phyloP scores from a whole-genome alignment of 1,140 invertebrate species.

The Planococcus citri region DNA sequence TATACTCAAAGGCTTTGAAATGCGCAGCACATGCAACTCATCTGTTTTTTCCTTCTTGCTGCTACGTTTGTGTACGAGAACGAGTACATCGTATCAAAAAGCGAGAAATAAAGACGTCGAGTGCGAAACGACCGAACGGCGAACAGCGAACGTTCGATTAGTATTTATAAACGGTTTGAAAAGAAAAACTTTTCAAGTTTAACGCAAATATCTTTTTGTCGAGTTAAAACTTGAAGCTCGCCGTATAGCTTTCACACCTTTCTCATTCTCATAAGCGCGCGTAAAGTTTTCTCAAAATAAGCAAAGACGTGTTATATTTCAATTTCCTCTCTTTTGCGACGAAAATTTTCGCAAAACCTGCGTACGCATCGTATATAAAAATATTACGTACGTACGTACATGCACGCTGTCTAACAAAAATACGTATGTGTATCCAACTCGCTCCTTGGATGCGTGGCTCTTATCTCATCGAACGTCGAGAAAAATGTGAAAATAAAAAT shows the following conservation, averaged over 20 bases:
- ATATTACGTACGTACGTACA: neutral
- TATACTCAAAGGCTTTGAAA: too few species aligned
- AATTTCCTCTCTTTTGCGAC: slow-evolving; percentile 1
- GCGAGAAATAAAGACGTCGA: neutral
- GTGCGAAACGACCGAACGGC: neutral
- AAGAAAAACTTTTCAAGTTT: slow-evolving; percentile 4
- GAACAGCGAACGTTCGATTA: neutral
- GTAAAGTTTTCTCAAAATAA: neutral
- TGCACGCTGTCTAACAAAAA: too few species aligned
- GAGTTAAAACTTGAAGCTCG: neutral
- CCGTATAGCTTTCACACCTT: neutral
- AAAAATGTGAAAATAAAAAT: neutral
- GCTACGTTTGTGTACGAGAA: too few species aligned
- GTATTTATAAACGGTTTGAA: neutral
- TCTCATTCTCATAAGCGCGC: neutral
- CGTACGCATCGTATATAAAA: neutral
- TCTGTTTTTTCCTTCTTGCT: too few species aligned
- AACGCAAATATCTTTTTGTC: neutral
- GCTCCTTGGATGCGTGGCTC: too few species aligned
- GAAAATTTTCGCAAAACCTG: neutral
- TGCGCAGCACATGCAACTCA: too few species aligned
- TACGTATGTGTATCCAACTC: too few species aligned
- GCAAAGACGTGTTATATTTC: neutral
- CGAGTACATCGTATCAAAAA: neutral
- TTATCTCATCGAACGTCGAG: neutral